Evolutionary conservation across 2,888 invertebrate species (phyloP).

Genomic region (Chrysina gloriosa): DNA sequence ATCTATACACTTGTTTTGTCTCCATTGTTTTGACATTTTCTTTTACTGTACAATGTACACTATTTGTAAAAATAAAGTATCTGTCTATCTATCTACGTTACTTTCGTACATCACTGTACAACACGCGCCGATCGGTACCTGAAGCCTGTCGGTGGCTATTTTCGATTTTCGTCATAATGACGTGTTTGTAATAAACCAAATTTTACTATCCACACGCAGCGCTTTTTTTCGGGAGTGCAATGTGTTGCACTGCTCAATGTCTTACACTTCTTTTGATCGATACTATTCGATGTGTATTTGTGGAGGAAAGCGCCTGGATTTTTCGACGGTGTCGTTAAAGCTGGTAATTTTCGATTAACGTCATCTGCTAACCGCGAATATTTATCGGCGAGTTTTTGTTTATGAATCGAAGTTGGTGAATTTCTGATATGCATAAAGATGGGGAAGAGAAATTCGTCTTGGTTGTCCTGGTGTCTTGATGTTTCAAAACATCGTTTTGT

Average conservation of each 20-base stretch:
- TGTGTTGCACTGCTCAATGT: constrained; percentile 32
- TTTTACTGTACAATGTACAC: too few relatives aligned
- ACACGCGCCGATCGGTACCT: constrained; percentile 4
- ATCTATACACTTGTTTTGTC: too few relatives aligned
- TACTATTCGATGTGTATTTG: constrained; percentile 16
- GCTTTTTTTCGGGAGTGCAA: constrained; percentile 26
- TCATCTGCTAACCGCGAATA: not conserved
- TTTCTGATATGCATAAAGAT: too few relatives aligned
- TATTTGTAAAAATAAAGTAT: too few relatives aligned
- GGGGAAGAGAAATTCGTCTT: too few relatives aligned
- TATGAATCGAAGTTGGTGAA: too few relatives aligned
- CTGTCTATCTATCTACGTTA: too few relatives aligned
- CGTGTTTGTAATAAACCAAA: constrained; percentile 32
- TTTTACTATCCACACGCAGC: constrained; percentile 11
- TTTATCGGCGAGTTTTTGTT: too few relatives aligned
- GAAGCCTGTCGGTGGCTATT: constrained; percentile 23
- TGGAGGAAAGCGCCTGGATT: not conserved
- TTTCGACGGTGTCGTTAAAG: constrained; percentile 9
- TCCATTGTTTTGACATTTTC: too few relatives aligned
- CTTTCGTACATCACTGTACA: too few relatives aligned
- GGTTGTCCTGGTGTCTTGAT: too few relatives aligned
- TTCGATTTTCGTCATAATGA: constrained; percentile 26
- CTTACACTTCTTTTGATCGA: constrained; percentile 31
- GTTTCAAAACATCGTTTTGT: too few relatives aligned
- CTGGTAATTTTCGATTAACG: constrained; percentile 6